Base-by-base conservation (phyloP, 2,797 vertebrate genomes). In the Peromyscus eremicus region DNA sequence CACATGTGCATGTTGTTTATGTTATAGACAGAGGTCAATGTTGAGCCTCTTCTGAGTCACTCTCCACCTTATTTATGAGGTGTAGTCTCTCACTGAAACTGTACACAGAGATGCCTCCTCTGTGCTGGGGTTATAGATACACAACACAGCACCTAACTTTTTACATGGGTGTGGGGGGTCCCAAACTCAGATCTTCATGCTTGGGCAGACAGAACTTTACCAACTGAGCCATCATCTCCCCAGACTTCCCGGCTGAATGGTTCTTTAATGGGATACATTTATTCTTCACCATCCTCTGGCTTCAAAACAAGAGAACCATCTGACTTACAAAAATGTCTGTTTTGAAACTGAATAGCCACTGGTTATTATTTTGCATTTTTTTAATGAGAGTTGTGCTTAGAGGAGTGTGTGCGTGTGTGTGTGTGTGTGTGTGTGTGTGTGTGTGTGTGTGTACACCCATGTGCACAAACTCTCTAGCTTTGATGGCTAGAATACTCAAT, bases 371-470 rank as follows among this genome's bases (percentile, higher is more conserved):
- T 89, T 92, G 71, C 92, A 86, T 89, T 21, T 80, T 55, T 80
- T 60, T 80, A 98, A 98, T 97, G 64, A 90, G 96, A 88, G 97
- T 34, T 92, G 55, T 94, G 71, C 49, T 95, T 85, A 76, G 49
- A 86, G 29, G 27, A 10, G 66, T 86, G 40, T 71, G 46, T 64
- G 52, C 34, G n/a, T 40, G 57, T 83, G 23, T 82, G 55, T 62
- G n/a, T 81, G 52, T 60, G 55, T 85, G 64, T n/a, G 60, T 49
- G 79, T 43, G 40, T 37, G 37, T 77, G 60, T 29, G 10, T 62
- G 16, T 7, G 62, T 34, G 62, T 21, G 19, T 21, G 17, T 32
- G 34, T 5, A 37, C 70, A 71, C 2, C 14, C 57, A 83, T 19
- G 43, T 19, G 25, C 13, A 62, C 29, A 81, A 93, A 87, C 49